These are phyloP conservation scores for Pseudanteris insignis DNA, from an alignment of 2,888 invertebrate genomes.

Conservation along the genomic window DNA sequence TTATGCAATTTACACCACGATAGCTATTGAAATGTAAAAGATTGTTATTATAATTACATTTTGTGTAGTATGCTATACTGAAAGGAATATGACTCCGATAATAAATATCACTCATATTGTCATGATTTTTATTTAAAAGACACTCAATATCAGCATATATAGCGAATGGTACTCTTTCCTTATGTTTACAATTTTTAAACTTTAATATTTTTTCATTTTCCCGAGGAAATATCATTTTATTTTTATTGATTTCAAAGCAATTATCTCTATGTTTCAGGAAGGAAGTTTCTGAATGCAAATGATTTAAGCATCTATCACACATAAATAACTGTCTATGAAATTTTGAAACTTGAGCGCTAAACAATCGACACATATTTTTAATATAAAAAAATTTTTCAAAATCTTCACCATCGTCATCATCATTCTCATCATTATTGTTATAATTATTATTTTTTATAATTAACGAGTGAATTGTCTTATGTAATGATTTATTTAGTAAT, in stretches of 20 bases:
- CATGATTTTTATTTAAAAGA: slow-evolving; percentile 28
- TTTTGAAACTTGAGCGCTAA: slow-evolving; percentile 18
- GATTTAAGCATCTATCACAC: slow-evolving; percentile 32
- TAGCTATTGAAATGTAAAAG: background rate
- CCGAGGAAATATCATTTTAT: slow-evolving; percentile 21
- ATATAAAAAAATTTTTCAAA: slow-evolving; percentile 33
- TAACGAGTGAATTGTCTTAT: background rate
- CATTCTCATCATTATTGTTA: no score
- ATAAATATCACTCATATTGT: background rate
- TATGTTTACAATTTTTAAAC: slow-evolving; percentile 30
- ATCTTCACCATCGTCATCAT: no score
- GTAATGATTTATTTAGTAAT: background rate
- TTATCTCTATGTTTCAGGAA: slow-evolving; percentile 19
- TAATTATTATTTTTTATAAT: no score
- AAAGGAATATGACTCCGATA: slow-evolving; percentile 2
- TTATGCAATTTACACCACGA: background rate
- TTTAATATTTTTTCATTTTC: slow-evolving; percentile 20
- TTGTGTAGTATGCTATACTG: slow-evolving; percentile 8
- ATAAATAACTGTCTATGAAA: slow-evolving; percentile 3
- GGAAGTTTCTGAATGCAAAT: slow-evolving; percentile 12
- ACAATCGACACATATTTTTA: slow-evolving; percentile 26
- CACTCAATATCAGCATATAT: slow-evolving; percentile 7
- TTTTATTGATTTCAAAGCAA: slow-evolving; percentile 16
- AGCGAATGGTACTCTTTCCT: slow-evolving; percentile 30
- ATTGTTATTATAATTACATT: slow-evolving; percentile 2